A percentile compares a stretch with the other conserved stretches of the same genome.
phyloP scores from a whole-genome alignment of 2,797 vertebrate species.

The Chiloscyllium punctatum region DNA sequence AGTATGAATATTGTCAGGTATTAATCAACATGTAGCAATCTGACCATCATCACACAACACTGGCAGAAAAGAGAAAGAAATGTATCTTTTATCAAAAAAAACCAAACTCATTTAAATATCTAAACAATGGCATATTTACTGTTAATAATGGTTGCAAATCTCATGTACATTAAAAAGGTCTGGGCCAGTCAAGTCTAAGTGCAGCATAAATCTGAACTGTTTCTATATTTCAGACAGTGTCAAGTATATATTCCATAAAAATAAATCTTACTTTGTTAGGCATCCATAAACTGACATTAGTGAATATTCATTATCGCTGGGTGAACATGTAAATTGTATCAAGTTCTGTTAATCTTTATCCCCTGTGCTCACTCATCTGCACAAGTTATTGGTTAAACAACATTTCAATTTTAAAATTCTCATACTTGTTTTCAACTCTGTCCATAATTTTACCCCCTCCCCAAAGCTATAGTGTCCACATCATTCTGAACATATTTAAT shows the following conservation, averaged over 20 bases:
- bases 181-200: slow-evolving; percentile 9
- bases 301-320: background rate
- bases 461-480: no score
- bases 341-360: no score
- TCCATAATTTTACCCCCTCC: no score
- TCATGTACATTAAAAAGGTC: background rate
- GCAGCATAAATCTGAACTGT: background rate
- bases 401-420: no score
- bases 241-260: background rate
- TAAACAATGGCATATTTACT: slow-evolving; percentile 8
- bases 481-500: no score
- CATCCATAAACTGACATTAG: background rate
- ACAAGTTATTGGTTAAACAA: no score
- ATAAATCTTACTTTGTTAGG: background rate
- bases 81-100: background rate
- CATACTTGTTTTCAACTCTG: no score
- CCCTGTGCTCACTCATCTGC: no score
- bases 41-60: background rate
- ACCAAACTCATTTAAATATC: background rate
- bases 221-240: background rate
- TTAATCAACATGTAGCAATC: background rate
- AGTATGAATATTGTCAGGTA: background rate
- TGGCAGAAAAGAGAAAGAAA: background rate
- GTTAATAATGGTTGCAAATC: background rate
- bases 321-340: no score